phyloP scores from a whole-genome alignment of 1,140 invertebrate genomes.

The Bombus impatiens region DNA sequence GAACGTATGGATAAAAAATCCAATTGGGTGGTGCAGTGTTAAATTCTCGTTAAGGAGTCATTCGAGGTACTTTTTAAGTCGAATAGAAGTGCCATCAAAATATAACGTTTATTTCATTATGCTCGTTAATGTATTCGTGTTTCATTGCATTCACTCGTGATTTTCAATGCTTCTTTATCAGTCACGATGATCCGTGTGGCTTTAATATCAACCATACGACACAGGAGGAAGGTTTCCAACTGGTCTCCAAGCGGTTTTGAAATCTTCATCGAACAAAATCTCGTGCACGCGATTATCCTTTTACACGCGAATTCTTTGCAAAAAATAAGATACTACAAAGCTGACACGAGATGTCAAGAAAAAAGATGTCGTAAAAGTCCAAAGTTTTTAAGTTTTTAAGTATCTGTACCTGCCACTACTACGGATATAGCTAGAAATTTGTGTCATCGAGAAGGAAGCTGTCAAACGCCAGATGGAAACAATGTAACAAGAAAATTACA shows the following conservation, averaged over 20 bases:
- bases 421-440: background rate
- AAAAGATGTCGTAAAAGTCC: constrained; percentile 12
- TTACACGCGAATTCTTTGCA: background rate
- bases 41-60: background rate
- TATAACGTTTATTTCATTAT: background rate
- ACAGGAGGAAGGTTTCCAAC: background rate
- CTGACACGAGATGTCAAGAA: background rate
- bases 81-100: background rate
- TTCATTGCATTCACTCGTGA: background rate
- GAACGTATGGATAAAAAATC: background rate
- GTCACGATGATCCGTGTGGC: background rate
- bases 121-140: background rate
- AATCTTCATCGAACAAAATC: background rate
- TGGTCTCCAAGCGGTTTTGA: background rate
- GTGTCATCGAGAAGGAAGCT: background rate
- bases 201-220: background rate
- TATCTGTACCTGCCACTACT: background rate
- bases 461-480: background rate
- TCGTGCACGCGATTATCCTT: background rate
- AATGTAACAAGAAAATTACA: background rate
- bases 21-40: background rate
- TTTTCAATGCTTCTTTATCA: background rate
- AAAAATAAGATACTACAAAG: background rate
- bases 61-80: background rate
- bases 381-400: background rate